Evolutionary conservation across 2,797 vertebrate species (phyloP), one percentile per base, ranked within the genome.

Genomic region (Sebastes iracundus): DNA sequence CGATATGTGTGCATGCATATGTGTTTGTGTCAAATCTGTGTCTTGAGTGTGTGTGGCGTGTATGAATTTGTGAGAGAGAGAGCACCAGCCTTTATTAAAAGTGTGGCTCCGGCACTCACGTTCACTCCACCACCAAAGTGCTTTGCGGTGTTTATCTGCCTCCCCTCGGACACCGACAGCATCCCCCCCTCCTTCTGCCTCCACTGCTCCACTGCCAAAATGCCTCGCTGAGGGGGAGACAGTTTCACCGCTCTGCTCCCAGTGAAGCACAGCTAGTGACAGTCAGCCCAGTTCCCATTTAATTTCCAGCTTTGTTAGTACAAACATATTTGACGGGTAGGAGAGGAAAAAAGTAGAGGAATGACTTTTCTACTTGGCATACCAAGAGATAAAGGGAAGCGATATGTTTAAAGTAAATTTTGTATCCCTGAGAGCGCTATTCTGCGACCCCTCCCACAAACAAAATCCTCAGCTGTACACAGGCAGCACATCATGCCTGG

Each of bases 51-150:
- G 87, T 42, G 82, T 42, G 38, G 86, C 66, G 78, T 89, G 89
- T 80, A 76, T 91, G 87, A 69, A 64, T 82, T 25, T 84, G 87
- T 83, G 87, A 83, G 91, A 90, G 84, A 87, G 91, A 76, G 93
- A 92, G 93, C 93, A 94, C 92, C 91, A 90, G 94, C 89, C 88
- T 91, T 89, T 94, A 85, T 95, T 91, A 90, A 94, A 95, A 95
- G 95, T 95, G 95, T 96, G 95, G 94, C 95, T 96, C 94, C 95
- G 93, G 95, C 95, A 95, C 95, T 95, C 95, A 94, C 94, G 81
- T 94, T 94, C 95, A 95, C 95, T 96, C 94, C 93, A 94, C 95
- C 94, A 95, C 93, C 83, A 83, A 93, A 93, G 91, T 92, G 92
- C 94, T 95, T 95, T 95, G 95, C 90, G 90, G 93, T 95, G 94